Conservation (phyloP, 1,140 invertebrate species). For the Drosophila seguyi region DNA sequence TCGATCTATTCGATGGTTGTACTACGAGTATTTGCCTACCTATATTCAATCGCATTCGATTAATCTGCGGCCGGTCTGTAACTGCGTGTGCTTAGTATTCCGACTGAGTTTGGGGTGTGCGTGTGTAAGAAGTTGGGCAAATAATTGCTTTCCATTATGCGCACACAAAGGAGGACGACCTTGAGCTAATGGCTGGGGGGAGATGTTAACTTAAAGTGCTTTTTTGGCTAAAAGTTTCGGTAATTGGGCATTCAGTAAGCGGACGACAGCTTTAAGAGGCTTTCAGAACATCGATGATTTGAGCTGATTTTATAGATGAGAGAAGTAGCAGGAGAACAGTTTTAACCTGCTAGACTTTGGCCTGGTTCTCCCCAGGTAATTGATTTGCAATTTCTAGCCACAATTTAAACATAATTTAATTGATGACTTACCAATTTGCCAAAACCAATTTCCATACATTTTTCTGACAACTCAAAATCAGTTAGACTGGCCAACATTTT, state of each 20-base stretch:
- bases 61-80: slow-evolving; percentile 17
- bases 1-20: slow-evolving; percentile 7
- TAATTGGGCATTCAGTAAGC: slow-evolving; percentile 37
- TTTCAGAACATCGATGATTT: slow-evolving; percentile 16
- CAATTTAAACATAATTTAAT: slow-evolving; percentile 8
- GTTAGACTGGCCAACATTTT: slow-evolving; percentile 5
- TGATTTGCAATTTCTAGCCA: neutral
- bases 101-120: slow-evolving; percentile 1
- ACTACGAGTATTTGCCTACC: slow-evolving; percentile 24
- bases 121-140: slow-evolving; percentile 39
- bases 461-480: slow-evolving; percentile 5
- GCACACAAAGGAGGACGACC: slow-evolving; percentile 40
- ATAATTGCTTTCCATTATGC: slow-evolving; percentile 67
- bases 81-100: slow-evolving; percentile 20
- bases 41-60: slow-evolving; percentile 43
- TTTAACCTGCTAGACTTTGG: neutral
- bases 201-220: slow-evolving; percentile 36
- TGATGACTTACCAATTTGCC: slow-evolving; percentile 9
- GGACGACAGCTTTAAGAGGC: slow-evolving; percentile 14
- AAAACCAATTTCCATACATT: neutral
- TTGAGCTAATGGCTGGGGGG: slow-evolving; percentile 30
- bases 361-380: neutral
- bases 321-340: slow-evolving; percentile 5
- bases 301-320: slow-evolving; percentile 10
- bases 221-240: slow-evolving; percentile 31